Evolutionary conservation across 2,113 vertebrate species (phyloP), one percentile per base, ranked within the genome.

Genomic region (Steatornis caripensis): DNA sequence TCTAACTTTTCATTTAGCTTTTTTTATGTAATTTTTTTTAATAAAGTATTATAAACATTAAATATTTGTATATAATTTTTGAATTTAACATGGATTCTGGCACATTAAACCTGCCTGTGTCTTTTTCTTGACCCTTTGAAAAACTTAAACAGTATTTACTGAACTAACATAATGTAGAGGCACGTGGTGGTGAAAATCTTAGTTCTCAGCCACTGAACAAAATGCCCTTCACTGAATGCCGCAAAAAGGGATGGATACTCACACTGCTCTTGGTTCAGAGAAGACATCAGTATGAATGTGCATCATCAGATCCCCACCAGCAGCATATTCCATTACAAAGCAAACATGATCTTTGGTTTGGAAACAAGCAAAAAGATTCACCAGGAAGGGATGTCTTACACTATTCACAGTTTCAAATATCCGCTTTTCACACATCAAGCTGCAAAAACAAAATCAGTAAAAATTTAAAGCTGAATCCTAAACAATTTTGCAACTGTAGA

Each of bases 381-480:
- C 99, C 98, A 99, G 97, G 98, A 99, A 99, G 26, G 99, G 99
- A 95, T 99, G 99, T 71, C 99, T 99, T 81, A 99, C 99, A 66
- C 99, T 99, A 98, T 99, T 99, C 98, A 99, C 99, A 95, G 99
- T 99, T 98, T 99, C 99, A 95, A 99, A 99, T 96, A 99, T 99
- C 97, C 99, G 98, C 97, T 99, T 99, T 98, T 99, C 99, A 80
- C 99, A 99, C 99, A 99, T 99, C 88, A 99, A 97, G 97, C 99
- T 99, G 98, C 57, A 98, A 97, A 95, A 10, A 93, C 58, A 96
- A 89, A 92, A 94, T 69, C 36, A 86, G 58, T 46, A 87, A 66
- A 55, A 84, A 57, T 53, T 76, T 72, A 74, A 70, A 57, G 49
- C 32, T 72, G 21, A 87, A 81, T 57, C 65, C 64, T 36, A 36